phyloP scores from a whole-genome alignment of 1,140 invertebrate genomes.

The Habropoda laboriosa region DNA sequence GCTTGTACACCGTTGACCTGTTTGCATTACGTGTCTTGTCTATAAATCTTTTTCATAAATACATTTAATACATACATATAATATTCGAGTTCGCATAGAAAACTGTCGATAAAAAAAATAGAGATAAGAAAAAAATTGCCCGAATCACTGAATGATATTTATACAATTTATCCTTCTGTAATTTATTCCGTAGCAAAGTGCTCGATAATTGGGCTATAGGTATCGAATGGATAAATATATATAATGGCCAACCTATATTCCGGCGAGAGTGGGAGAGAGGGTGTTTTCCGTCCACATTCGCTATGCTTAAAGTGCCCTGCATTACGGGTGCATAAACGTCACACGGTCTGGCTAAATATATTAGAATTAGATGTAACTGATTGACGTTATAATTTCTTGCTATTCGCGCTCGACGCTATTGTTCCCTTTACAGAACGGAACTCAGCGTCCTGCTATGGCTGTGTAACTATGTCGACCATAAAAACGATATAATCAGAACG shows the following conservation, averaged over 20 bases:
- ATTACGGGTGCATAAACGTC: conserved; percentile 36
- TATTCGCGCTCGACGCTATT: neutral
- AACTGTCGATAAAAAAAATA: neutral
- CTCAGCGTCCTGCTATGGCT: too few species aligned
- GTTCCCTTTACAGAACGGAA: neutral
- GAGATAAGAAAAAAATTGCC: neutral
- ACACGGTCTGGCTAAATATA: conserved; percentile 18
- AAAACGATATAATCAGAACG: neutral
- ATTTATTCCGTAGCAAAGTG: conserved; percentile 43
- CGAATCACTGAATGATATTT: conserved; percentile 11
- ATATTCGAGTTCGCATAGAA: conserved; percentile 11
- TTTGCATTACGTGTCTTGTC: neutral
- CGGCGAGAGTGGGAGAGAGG: neutral
- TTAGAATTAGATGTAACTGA: conserved; percentile 23
- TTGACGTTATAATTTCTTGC: conserved; percentile 27
- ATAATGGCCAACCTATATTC: conserved; percentile 13
- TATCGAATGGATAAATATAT: conserved; percentile 39
- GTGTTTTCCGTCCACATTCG: neutral
- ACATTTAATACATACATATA: too few species aligned
- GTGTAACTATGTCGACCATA: too few species aligned
- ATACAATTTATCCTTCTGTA: conserved; percentile 23
- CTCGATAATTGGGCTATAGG: conserved; percentile 28
- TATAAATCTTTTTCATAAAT: neutral
- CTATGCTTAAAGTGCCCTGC: conserved; percentile 34
- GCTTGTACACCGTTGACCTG: neutral